Percentiles rank a stretch among this genome's conserved stretches.
Conservation (phyloP, 2,888 invertebrate species). For the Drosophila nr. medialis region DNA sequence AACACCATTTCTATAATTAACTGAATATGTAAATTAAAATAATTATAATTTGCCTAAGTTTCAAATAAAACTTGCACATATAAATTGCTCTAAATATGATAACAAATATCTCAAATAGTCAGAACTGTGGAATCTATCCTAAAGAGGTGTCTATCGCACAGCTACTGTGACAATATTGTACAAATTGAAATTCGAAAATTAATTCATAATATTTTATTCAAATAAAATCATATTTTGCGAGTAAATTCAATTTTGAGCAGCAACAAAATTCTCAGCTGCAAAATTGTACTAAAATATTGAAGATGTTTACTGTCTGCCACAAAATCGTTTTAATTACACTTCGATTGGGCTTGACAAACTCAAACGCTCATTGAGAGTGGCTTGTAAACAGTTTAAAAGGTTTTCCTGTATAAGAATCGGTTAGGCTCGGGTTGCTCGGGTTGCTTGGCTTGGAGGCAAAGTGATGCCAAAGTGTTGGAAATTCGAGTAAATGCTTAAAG, state of each 20-base stretch:
- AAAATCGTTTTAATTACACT: conserved; percentile 6
- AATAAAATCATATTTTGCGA: not conserved
- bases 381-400: conserved; percentile 7
- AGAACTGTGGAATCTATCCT: too few species aligned
- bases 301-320: not conserved
- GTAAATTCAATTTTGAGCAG: not conserved
- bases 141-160: not conserved
- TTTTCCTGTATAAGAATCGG: not conserved
- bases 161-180: not conserved
- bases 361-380: not conserved
- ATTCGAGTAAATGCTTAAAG: conserved; percentile 38
- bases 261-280: not conserved
- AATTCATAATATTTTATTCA: not conserved
- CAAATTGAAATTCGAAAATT: not conserved
- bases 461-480: conserved; percentile 11
- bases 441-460: not conserved
- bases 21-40: conserved; percentile 16
- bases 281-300: not conserved
- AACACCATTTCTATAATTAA: conserved; percentile 39
- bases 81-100: not conserved
- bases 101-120: not conserved
- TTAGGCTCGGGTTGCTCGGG: not conserved
- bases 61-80: not conserved
- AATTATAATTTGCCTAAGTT: not conserved
- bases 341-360: not conserved